A percentile compares a stretch with the other conserved stretches of the same genome.
Conservation (phyloP, 2,113 vertebrate species). For the Misgurnus anguillicaudatus region DNA sequence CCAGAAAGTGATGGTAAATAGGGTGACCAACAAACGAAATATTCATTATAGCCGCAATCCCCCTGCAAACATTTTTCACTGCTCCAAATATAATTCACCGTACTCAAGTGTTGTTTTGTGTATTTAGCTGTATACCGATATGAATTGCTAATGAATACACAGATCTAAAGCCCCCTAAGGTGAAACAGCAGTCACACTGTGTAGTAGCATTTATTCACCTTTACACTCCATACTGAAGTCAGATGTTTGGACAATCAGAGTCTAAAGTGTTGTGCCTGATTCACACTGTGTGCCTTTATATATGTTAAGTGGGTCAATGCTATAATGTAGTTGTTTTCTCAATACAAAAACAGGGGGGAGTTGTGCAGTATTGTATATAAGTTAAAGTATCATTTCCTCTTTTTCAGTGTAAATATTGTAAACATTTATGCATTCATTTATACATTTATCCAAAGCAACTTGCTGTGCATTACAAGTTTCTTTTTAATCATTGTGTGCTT, state of each 20-base stretch:
- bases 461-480: too few relatives aligned
- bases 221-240: neutral
- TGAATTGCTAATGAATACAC: neutral
- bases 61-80: neutral
- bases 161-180: neutral
- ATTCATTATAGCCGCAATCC: too few relatives aligned
- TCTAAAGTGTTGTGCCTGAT: neutral
- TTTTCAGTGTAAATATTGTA: too few relatives aligned
- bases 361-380: neutral
- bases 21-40: neutral
- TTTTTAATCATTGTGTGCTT: too few relatives aligned
- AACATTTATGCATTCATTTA: neutral
- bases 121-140: neutral
- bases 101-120: neutral
- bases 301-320: slow-evolving; percentile 31
- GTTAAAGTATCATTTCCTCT: neutral
- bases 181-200: neutral
- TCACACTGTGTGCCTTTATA: slow-evolving; percentile 13
- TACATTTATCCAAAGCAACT: neutral
- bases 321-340: slow-evolving; percentile 16
- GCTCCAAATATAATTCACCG: neutral
- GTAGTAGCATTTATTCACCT: neutral
- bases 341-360: neutral
- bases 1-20: too few relatives aligned
- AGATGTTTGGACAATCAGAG: neutral